phyloP scores from a whole-genome alignment of 1,140 invertebrate genomes.

The Glomeris maerens region DNA sequence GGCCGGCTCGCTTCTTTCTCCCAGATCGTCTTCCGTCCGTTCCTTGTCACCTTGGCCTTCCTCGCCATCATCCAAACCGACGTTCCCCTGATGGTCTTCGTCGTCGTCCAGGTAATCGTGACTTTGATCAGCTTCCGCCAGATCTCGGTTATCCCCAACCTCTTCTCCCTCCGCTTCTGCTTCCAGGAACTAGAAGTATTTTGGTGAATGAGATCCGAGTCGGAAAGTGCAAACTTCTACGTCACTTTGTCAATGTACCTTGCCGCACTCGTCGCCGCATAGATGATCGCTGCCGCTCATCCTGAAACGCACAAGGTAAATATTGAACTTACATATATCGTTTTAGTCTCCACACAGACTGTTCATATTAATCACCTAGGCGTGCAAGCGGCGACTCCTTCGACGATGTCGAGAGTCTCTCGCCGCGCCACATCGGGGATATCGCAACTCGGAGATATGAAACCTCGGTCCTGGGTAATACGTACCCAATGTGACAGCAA shows the following conservation, averaged over 20 bases:
- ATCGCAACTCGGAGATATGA: neutral
- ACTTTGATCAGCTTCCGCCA: conserved; percentile 9
- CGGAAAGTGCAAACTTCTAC: neutral
- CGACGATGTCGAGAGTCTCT: too few species aligned
- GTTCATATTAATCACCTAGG: too few species aligned
- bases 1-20: neutral
- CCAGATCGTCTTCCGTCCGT: conserved; percentile 7
- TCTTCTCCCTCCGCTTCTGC: conserved; percentile 5
- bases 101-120: neutral
- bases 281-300: neutral
- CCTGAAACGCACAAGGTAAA: neutral
- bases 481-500: too few species aligned
- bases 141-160: conserved; percentile 6
- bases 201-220: neutral
- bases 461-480: too few species aligned
- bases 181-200: neutral
- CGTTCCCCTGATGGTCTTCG: neutral
- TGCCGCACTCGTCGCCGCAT: neutral
- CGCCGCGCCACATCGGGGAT: conserved; percentile 2
- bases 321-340: neutral
- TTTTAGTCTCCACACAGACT: too few species aligned
- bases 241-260: neutral
- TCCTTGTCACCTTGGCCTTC: neutral
- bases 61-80: neutral
- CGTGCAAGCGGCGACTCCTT: too few species aligned